Evolutionary conservation across 2,113 vertebrate species (phyloP).

Genomic region (Malurus cyaneus): DNA sequence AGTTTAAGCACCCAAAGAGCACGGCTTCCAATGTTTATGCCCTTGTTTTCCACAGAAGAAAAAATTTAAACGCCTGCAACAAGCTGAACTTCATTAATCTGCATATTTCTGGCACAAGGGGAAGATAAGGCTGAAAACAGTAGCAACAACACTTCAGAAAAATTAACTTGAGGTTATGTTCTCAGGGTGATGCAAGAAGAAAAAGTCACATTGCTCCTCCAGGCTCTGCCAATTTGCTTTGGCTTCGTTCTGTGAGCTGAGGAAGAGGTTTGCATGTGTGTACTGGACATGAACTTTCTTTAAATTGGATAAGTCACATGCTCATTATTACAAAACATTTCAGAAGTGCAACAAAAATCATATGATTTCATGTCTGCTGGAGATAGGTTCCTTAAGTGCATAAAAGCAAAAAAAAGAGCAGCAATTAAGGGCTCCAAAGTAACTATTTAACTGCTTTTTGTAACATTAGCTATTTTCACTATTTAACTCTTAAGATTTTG

Average conservation of each 20-base stretch:
- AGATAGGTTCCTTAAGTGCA: conserved; percentile 50
- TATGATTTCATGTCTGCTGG: conserved; percentile 63
- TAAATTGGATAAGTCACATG: conserved; percentile 67
- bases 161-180: conserved; percentile 54
- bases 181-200: conserved; percentile 27
- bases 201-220: conserved; percentile 59
- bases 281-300: conserved; percentile 68
- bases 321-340: conserved; percentile 59
- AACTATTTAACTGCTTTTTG: background rate
- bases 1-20: background rate
- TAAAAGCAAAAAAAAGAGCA: background rate
- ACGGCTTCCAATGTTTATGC: background rate
- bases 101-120: conserved; percentile 19
- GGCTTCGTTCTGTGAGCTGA: conserved; percentile 40
- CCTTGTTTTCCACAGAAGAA: background rate
- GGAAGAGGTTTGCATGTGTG: conserved; percentile 35
- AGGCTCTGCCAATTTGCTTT: conserved; percentile 60
- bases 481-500: background rate
- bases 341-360: conserved; percentile 44
- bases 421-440: background rate
- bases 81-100: conserved; percentile 45
- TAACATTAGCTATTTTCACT: background rate
- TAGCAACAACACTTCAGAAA: conserved; percentile 43
- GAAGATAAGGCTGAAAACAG: conserved; percentile 38
- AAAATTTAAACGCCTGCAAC: background rate